Evolutionary conservation across 2,888 invertebrate genomes (phyloP), one percentile per base, ranked within the genome.

Genomic region (Eupeodes luniger): DNA sequence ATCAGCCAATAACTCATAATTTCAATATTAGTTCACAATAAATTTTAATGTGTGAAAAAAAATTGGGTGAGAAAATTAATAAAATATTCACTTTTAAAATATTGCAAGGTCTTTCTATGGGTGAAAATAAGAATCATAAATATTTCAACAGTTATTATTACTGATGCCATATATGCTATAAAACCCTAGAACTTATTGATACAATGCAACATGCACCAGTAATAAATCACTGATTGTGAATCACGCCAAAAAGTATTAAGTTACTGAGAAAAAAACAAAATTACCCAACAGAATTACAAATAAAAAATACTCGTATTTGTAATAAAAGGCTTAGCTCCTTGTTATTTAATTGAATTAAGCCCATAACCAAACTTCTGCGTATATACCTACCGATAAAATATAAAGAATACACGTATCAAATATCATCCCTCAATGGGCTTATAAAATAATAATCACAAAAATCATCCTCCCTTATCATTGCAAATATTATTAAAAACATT

Each of bases 381-480:
- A 3, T 5, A 40, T 40, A 7, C 10, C 19, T 19, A 9, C 55
- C 19, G 53, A 3, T 53, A 16, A 1, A 11, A 5, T 5, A 16
- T 34, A 16, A 34, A 2, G 34, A 34, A 27, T 27, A 27, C 27
- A 27, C 27, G 27, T 19, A 53, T 67, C 62, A 79, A 61, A 62
- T 61, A 64, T 87, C 66, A 75, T 74, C 67, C 75, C 70, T 78
- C 75, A 75, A 88, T 85, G 51, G 85, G 81, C 80, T 88, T 85
- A 85, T 67, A 78, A 88, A 88, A 75, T 75, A 88, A 79, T 81
- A 81, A 84, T 77, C 87, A 77, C 80, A 80, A 40, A 40, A 40
- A 62, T 77, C 87, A 36, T 44, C 84, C 87, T 84, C 74, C 84
- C 84, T 77, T 84, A 84, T 87, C 87, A 84, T 84, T 74, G 77